Conservation (phyloP, 2,888 invertebrate genomes). For the Gymnocheta viridis region DNA sequence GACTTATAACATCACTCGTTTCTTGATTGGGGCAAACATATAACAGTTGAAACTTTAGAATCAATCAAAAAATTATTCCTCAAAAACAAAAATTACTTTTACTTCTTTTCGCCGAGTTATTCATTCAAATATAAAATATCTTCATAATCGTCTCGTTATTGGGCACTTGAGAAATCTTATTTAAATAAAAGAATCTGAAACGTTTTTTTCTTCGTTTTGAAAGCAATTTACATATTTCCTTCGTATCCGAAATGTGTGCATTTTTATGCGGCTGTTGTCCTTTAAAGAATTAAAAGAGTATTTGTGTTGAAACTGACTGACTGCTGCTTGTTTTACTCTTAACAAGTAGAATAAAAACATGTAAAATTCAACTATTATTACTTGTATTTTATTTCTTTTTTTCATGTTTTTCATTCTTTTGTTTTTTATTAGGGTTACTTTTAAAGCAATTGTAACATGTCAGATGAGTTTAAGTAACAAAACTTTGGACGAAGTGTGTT, state of each 20-base stretch:
- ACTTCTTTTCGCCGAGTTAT: no score
- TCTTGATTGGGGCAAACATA: no score
- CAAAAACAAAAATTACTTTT: no score
- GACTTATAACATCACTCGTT: no score
- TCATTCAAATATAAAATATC: no score
- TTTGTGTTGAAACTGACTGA: conserved; percentile 47
- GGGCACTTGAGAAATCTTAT: no score
- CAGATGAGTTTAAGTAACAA: background rate
- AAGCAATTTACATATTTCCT: background rate
- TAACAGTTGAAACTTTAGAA: no score
- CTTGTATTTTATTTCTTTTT: background rate
- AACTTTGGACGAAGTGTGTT: no score
- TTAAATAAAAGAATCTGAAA: background rate
- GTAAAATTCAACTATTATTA: conserved; percentile 28
- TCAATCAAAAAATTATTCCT: no score
- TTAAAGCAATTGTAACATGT: background rate
- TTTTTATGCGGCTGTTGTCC: conserved; percentile 2
- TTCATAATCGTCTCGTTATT: background rate
- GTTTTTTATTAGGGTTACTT: background rate
- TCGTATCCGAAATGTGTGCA: conserved; percentile 1
- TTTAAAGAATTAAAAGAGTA: conserved; percentile 19
- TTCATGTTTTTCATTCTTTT: background rate
- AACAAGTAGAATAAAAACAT: conserved; percentile 59
- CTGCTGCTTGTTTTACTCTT: conserved; percentile 72
- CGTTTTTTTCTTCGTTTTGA: background rate